A percentile compares a stretch with the other conserved stretches of the same genome.
Conservation (phyloP, 2,113 vertebrate genomes). For the Mesoclemmys tuberculata region DNA sequence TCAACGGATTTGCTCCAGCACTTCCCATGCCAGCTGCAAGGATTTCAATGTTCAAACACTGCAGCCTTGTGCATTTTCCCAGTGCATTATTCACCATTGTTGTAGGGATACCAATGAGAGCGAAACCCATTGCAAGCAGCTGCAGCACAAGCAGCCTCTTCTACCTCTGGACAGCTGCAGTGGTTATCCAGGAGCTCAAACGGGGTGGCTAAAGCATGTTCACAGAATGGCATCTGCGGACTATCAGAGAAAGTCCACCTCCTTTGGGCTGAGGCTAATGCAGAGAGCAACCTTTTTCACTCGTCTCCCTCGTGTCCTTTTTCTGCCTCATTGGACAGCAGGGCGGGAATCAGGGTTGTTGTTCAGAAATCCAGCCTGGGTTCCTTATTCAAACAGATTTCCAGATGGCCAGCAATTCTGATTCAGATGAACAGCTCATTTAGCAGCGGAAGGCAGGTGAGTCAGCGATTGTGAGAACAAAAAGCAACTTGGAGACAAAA, state of each 20-base stretch:
- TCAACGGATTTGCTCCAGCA: background rate
- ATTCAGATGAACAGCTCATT: slow-evolving; percentile 68
- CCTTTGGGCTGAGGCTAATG: background rate
- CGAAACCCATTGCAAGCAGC: background rate
- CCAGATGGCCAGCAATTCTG: slow-evolving; percentile 62
- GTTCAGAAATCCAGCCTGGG: slow-evolving; percentile 1
- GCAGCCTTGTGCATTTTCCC: background rate
- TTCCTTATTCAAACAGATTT: background rate
- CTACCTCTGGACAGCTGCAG: background rate
- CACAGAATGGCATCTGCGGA: background rate
- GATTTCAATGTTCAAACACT: rapidly evolving
- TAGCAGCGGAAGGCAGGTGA: slow-evolving; percentile 6
- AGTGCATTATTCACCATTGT: background rate
- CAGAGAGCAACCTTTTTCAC: slow-evolving; percentile 49
- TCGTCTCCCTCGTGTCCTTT: slow-evolving; percentile 31
- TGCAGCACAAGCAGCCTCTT: background rate
- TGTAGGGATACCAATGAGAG: background rate
- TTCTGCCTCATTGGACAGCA: slow-evolving; percentile 47
- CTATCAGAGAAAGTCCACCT: background rate
- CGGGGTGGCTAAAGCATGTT: background rate
- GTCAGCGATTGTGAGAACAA: slow-evolving; percentile 44
- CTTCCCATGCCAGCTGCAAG: background rate
- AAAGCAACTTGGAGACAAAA: slow-evolving; percentile 36
- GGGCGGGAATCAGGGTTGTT: background rate
- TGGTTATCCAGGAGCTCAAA: slow-evolving; percentile 22